Base-by-base conservation (phyloP, 2,113 vertebrate species). In the Ageneiosus marmoratus region DNA sequence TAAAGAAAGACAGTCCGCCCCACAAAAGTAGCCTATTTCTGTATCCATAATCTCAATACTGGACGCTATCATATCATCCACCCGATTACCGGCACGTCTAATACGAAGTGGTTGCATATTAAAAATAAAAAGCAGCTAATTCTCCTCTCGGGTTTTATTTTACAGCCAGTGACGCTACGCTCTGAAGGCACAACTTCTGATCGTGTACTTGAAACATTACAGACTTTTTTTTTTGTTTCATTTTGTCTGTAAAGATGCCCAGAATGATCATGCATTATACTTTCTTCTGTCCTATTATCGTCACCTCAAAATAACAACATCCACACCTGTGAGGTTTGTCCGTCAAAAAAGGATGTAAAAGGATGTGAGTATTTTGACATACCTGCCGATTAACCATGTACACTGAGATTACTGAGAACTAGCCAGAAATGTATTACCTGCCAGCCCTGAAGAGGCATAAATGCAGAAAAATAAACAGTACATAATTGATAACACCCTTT, bases 51-150 rank as follows among this genome's bases (percentile, higher is more conserved):
- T 18, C 18, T 55, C 50, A 51, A 32, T 37, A 34, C 51, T 34
- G 73, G 20, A 76, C 37, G 27, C 29, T 13, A 24, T 16, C 0
- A 53, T 15, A 37, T 74, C 48, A 6, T 44, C 37, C 32, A n/a
- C 12, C 20, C 10, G 24, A 32, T 32, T 16, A 65, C 50, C 56
- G 18, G 62, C 79, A 79, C 78, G 62, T 37, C 78, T 65, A 22
- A 62, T 9, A 65, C 16, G 3, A 97, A 98, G 96, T 98, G 97
- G 97, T 99, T 99, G 97, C 98, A 98, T 99, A 98, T 97, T 97
- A 96, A 97, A 98, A 98, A 95, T 13, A 97, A 96, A 95, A 99
- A 98, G 97, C 98, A 97, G 96, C 97, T 97, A 98, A 97, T 93
- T 94, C 94, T 96, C 96, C 81, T 76, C 27, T 46, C 60, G 2